These are phyloP conservation scores for Agrypnia vestita DNA, from an alignment of 1,140 invertebrate genomes.

Conservation along the genomic window DNA sequence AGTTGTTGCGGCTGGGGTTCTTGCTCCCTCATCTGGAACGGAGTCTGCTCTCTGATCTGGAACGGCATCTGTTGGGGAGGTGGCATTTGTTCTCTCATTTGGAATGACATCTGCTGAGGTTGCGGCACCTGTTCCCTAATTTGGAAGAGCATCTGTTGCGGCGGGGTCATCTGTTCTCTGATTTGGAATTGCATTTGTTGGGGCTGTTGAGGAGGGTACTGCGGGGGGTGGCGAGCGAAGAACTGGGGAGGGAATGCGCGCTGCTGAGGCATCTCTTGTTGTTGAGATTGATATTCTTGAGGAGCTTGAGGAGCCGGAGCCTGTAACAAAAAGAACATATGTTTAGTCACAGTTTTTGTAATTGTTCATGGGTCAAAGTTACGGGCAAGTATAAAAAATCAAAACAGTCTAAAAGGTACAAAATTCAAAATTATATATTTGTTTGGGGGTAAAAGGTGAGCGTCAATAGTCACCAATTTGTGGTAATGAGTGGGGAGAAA, in stretches of 20 bases:
- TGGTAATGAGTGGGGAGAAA: no score
- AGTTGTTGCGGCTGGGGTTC: conserved; percentile 20
- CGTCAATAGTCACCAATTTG: no score
- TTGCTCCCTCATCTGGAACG: not conserved
- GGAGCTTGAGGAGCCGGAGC: conserved; percentile 55
- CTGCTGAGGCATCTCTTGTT: conserved; percentile 43
- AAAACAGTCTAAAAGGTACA: no score
- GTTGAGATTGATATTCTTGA: conserved; percentile 48
- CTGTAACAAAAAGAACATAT: conserved; percentile 43
- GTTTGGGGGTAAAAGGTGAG: no score
- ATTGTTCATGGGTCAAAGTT: no score
- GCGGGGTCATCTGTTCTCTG: conserved; percentile 25
- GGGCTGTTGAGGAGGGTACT: conserved; percentile 12
- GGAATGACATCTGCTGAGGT: conserved; percentile 22
- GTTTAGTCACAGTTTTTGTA: not conserved
- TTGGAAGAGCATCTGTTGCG: conserved; percentile 38
- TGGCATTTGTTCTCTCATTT: conserved; percentile 2
- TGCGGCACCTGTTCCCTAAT: conserved; percentile 18
- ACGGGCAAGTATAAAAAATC: no score
- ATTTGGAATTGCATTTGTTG: conserved; percentile 40
- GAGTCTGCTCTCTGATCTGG: conserved; percentile 40
- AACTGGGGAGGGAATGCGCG: conserved; percentile 51
- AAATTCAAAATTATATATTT: no score
- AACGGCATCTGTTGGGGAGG: conserved; percentile 10
- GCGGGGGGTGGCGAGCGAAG: conserved; percentile 30